Conservation (phyloP, 2,888 invertebrate genomes). For the Lydus trimaculatus region DNA sequence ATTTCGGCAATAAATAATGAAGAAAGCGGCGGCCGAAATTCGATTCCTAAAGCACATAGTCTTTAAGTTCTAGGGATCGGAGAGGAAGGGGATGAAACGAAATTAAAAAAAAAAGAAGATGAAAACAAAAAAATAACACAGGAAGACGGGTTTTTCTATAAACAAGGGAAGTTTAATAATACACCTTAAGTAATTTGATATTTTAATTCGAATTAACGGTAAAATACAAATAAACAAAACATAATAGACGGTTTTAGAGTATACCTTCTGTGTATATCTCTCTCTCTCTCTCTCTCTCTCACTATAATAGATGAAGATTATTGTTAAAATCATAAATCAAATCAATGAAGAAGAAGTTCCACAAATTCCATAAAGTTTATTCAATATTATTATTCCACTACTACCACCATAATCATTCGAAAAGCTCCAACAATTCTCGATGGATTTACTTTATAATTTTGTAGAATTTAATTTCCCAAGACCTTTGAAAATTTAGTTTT, state of each 20-base stretch:
- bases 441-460: slow-evolving; percentile 27
- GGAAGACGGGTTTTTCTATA: slow-evolving; percentile 18
- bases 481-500: slow-evolving; percentile 21
- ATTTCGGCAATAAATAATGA: slow-evolving; percentile 23
- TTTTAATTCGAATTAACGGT: slow-evolving; percentile 3
- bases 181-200: slow-evolving; percentile 15
- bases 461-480: slow-evolving; percentile 27
- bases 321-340: neutral
- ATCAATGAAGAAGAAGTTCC: neutral
- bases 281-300: neutral
- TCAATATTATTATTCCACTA: neutral
- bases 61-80: no score
- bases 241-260: no score
- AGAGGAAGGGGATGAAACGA: neutral
- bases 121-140: slow-evolving; percentile 18
- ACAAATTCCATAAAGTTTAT: neutral
- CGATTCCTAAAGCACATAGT: slow-evolving; percentile 25
- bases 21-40: slow-evolving; percentile 22
- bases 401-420: slow-evolving; percentile 10
- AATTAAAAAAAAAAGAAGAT: slow-evolving; percentile 16
- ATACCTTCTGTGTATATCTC: no score
- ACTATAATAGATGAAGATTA: neutral
- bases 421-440: slow-evolving; percentile 21
- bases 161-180: slow-evolving; percentile 12
- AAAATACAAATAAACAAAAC: neutral